Evolutionary conservation across 2,888 invertebrate genomes (phyloP).

Genomic region (Ectobius pallidus): DNA sequence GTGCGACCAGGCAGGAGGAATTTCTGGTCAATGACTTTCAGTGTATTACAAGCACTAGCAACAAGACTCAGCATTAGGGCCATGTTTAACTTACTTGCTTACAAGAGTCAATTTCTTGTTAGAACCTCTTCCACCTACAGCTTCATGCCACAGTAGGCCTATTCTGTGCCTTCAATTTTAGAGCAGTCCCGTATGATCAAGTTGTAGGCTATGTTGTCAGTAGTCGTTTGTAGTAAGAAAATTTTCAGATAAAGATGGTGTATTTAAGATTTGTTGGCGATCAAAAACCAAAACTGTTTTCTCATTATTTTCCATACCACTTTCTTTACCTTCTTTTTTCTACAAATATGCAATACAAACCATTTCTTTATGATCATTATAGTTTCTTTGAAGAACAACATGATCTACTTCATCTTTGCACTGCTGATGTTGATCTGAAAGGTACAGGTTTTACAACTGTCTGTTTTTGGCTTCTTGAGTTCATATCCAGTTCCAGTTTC

Average conservation of each 20-base stretch:
- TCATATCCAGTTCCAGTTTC: not conserved
- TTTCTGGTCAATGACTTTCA: no score
- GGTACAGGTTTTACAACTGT: not conserved
- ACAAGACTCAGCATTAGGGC: no score
- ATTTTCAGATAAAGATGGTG: not conserved
- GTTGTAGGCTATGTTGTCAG: no score
- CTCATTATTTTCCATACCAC: not conserved
- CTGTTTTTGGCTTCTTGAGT: not conserved
- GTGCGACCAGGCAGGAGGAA: no score
- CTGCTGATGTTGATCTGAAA: not conserved
- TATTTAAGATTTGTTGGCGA: constrained; percentile 4
- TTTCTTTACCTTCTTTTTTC: not conserved
- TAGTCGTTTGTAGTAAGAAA: not conserved
- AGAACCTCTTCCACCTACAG: no score
- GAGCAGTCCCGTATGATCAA: no score
- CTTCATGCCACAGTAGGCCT: no score
- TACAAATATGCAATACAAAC: not conserved
- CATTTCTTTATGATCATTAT: not conserved
- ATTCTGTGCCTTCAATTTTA: no score
- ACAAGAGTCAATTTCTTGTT: no score
- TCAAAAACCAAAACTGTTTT: not conserved
- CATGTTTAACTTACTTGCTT: no score
- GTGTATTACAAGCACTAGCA: no score
- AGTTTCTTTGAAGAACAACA: not conserved
- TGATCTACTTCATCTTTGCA: not conserved